Evolutionary conservation across 2,888 invertebrate genomes (phyloP), one percentile per base, ranked within the genome.

Genomic region (Itoplectis maculator): DNA sequence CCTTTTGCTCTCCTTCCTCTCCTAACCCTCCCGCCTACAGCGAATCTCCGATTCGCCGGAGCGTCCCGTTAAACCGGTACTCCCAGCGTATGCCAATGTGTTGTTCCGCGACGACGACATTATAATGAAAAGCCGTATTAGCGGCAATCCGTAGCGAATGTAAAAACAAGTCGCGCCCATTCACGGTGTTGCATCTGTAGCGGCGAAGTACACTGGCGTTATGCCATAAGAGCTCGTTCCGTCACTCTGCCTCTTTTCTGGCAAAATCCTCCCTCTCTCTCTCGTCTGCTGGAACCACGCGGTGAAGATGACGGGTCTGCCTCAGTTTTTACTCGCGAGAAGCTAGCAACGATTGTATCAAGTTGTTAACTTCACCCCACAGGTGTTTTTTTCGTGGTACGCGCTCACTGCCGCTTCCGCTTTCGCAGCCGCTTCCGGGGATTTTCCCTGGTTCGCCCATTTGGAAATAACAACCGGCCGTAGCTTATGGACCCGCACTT

Each of bases 61-160:
- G 47, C 18, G 11, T 4, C 29, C 35, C 37, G 23, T n/a, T 13
- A 20, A n/a, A 9, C 8, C 29, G 13, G 23, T 61, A 51, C 51
- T 73, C 29, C 63, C 63, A 29, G 15, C 74, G 68, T 54, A 65
- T 79, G 82, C 56, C 75, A 51, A 72, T 75, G 40, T 66, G 59
- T 51, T 75, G 56, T 75, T 40, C 20, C 51, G 49, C 23, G 13
- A 51, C 47, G 56, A 72, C 61, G 70, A 54, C 45, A 78, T 78
- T 79, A 70, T 65, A 79, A 79, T 66, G 70, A 54, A 82, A 79
- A 79, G 51, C 75, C 79, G 75, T 61, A 75, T 82, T 79, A 79
- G 66, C 49, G 66, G 59, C 20, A 75, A 79, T 75, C 66, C 65
- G 15, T 59, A 51, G 70, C 11, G 59, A 69, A 78, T 29, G 29